phyloP scores from a whole-genome alignment of 2,797 vertebrate species.

The Sebastes goodei region DNA sequence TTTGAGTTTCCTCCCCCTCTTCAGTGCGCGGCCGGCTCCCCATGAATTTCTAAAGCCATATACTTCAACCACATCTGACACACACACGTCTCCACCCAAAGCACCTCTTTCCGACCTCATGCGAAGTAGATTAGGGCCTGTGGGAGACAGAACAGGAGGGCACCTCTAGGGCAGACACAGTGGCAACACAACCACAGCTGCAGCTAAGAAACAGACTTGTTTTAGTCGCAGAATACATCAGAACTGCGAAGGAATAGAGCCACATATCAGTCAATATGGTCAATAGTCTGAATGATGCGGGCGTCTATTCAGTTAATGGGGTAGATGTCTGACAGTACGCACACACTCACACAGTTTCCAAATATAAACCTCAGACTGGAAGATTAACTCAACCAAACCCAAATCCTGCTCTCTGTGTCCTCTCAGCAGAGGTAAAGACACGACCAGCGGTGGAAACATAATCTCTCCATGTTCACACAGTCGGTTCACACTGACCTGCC shows the following conservation, averaged over 20 bases:
- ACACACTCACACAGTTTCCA: conserved; percentile 48
- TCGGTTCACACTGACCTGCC: conserved; percentile 71
- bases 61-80: conserved; percentile 41
- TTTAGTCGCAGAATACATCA: not conserved
- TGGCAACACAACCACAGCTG: conserved; percentile 6
- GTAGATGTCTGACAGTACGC: conserved; percentile 22
- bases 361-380: conserved; percentile 62
- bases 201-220: not conserved
- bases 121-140: conserved; percentile 34
- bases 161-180: conserved; percentile 19
- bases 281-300: not conserved
- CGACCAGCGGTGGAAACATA: conserved; percentile 71
- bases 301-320: conserved; percentile 26
- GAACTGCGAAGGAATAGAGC: not conserved
- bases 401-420: conserved; percentile 68
- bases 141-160: conserved; percentile 4
- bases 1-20: conserved; percentile 22
- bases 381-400: conserved; percentile 74
- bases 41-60: conserved; percentile 8
- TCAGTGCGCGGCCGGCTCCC: conserved; percentile 28
- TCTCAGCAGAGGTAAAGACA: conserved; percentile 62
- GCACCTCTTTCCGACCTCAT: conserved; percentile 25
- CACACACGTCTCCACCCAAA: conserved; percentile 43
- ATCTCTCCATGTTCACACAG: conserved; percentile 74
- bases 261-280: not conserved